Base-by-base conservation (phyloP, 2,888 invertebrate species). In the Papilio gigon region DNA sequence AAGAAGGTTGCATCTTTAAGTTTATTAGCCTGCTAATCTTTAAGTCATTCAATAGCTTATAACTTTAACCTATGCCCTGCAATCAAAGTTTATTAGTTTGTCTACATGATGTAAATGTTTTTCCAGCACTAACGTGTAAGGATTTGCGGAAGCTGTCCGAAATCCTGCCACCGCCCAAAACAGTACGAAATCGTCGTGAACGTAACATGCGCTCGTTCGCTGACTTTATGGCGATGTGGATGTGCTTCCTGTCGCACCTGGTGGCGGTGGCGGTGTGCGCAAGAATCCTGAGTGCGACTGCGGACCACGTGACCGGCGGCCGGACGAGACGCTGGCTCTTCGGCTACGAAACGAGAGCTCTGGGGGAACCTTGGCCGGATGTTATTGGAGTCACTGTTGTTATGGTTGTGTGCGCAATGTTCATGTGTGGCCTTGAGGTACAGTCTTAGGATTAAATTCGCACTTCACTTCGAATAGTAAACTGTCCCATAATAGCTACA, bases 361-460 rank as follows among this genome's bases (percentile, higher is more conserved):
- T 93, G 65, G 94, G 93, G 0, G 94, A 94, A 75, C 93, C 94
- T 0, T 94, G 94, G 94, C 94, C 94, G 27, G 94, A 94, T 77
- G 93, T 94, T 4, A 77, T 94, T 4, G 94, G 94, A 5, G 93
- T 94, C 2, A 93, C 93, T 0, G 93, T 94, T 30, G 92, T 94
- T 8, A 90, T 93, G 78, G 93, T 94, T 0, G 92, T 94, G 3
- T 93, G 94, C 42, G 91, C 92, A 42, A 90, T 94, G 86, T 94
- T 94, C 75, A 94, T 94, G 94, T 90, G 94, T 75, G 94, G 94
- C 40, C 81, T 94, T 42, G 94, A 94, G 89, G 94, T 94, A 80
- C 40, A 63, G 22, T 12, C 17, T 17, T 25, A 25, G n/a, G n/a
- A 37, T 12, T 14, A 22, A n/a, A 35, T 4, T 20, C 17, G 33